Evolutionary conservation across 2,888 invertebrate genomes (phyloP), one percentile per base, ranked within the genome.

Genomic region (Apocheima hispidaria): DNA sequence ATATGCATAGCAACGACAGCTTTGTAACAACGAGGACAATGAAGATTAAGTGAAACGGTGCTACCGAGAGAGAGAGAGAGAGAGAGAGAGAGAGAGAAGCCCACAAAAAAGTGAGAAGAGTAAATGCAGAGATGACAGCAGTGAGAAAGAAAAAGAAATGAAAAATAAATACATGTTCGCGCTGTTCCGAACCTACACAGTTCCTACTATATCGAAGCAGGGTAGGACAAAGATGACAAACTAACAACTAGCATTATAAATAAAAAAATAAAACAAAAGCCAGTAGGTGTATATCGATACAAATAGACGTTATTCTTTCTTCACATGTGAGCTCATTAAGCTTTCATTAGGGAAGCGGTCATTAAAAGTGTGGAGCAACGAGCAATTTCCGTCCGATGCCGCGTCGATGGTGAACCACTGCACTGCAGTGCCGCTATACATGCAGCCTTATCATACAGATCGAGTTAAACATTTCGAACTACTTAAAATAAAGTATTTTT

Each of bases 291-390:
- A 12, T 46, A 46, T 5, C 18, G 18, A 28, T 30, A 30, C 30
- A 28, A 44, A 46, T 30, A 49, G 57, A 55, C 36, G 21, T 55
- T 48, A 60, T 63, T 63, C 54, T 60, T 54, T 55, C 58, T 70
- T 71, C 78, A 68, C 75, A 77, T 68, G 78, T 74, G 71, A 77
- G 75, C 81, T 87, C 90, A 89, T 90, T 88, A 89, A 84, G 84
- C 85, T 86, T 84, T 84, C 86, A 88, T 88, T 82, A 84, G 75
- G 87, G 87, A 88, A 84, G 81, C 77, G 73, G 75, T 84, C 82
- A 87, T 90, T 90, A 90, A 86, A 88, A 84, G 82, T 81, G 83
- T 79, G 81, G 77, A 78, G 84, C 87, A 90, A 90, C 79, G 85
- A 87, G 86, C 81, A 79, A 83, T 87, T 89, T 91, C 90, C 91